Evolutionary conservation across 2,797 vertebrate genomes (phyloP).

Genomic region (Ctenosaura bakeri): DNA sequence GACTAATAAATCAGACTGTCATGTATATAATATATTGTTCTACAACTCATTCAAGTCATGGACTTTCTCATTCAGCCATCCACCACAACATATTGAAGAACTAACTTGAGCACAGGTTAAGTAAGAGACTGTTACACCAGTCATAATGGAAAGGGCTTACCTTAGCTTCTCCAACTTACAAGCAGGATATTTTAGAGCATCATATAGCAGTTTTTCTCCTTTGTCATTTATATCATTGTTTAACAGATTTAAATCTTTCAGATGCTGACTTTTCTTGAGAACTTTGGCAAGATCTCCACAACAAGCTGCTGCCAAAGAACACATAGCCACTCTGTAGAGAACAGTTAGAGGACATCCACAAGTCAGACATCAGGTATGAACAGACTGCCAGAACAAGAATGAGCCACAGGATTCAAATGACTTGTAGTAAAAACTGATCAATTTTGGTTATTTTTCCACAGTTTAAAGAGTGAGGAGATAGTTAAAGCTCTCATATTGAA

Average conservation of each 20-base stretch:
- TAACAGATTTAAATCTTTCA: constrained; percentile 53
- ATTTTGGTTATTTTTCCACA: neutral
- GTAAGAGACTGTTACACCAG: too few relatives aligned
- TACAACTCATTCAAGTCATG: too few relatives aligned
- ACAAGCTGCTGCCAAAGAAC: constrained; percentile 52
- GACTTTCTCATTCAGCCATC: too few relatives aligned
- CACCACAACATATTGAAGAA: too few relatives aligned
- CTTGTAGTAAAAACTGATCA: too few relatives aligned
- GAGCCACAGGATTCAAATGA: too few relatives aligned
- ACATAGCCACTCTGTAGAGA: neutral
- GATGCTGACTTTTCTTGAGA: constrained; percentile 53
- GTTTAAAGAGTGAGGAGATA: neutral
- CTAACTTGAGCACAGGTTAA: too few relatives aligned
- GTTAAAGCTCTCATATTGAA: neutral
- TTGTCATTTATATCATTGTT: constrained; percentile 44
- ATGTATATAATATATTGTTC: too few relatives aligned
- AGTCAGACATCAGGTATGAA: too few relatives aligned
- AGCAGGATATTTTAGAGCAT: constrained; percentile 54
- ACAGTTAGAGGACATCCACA: too few relatives aligned
- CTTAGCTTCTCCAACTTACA: neutral
- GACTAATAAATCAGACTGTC: too few relatives aligned
- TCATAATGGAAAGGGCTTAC: neutral
- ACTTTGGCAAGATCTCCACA: constrained; percentile 47
- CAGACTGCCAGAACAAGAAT: too few relatives aligned
- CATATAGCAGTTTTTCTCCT: constrained; percentile 50